Evolutionary conservation across 2,797 vertebrate species (phyloP).

Genomic region (Ambastaia sidthimunki): DNA sequence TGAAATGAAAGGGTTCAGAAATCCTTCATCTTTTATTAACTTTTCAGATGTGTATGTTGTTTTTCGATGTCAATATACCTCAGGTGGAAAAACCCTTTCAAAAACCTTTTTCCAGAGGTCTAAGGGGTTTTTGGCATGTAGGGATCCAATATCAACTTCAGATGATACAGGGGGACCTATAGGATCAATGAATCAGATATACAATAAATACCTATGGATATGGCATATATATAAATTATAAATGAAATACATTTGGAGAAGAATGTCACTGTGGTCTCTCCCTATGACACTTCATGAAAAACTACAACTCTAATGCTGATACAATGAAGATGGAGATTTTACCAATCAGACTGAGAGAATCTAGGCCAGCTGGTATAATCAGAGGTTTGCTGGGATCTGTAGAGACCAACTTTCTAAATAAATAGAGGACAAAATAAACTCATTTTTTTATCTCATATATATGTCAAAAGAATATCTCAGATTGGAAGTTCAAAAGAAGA

Average conservation of each 20-base stretch:
- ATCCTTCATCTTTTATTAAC: neutral
- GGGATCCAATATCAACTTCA: slow-evolving; percentile 82
- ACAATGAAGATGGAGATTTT: slow-evolving; percentile 33
- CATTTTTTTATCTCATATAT: neutral
- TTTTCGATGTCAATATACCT: slow-evolving; percentile 73
- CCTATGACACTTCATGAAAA: neutral
- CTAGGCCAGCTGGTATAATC: slow-evolving; percentile 87
- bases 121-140: slow-evolving; percentile 87
- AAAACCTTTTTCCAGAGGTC: slow-evolving; percentile 95
- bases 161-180: slow-evolving; percentile 86
- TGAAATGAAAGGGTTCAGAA: slow-evolving; percentile 45
- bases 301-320: neutral
- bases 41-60: neutral
- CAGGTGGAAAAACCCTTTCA: slow-evolving; percentile 85
- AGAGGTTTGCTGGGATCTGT: slow-evolving; percentile 89
- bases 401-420: slow-evolving; percentile 84
- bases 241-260: too few relatives aligned
- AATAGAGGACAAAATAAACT: neutral
- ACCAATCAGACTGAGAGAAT: slow-evolving; percentile 96
- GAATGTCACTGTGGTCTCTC: too few relatives aligned
- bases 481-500: neutral
- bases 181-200: slow-evolving; percentile 39
- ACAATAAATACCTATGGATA: neutral
- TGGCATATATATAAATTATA: neutral
- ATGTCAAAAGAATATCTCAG: neutral